Conservation (phyloP, 2,797 vertebrate species). For the Cetoscarus ocellatus region DNA sequence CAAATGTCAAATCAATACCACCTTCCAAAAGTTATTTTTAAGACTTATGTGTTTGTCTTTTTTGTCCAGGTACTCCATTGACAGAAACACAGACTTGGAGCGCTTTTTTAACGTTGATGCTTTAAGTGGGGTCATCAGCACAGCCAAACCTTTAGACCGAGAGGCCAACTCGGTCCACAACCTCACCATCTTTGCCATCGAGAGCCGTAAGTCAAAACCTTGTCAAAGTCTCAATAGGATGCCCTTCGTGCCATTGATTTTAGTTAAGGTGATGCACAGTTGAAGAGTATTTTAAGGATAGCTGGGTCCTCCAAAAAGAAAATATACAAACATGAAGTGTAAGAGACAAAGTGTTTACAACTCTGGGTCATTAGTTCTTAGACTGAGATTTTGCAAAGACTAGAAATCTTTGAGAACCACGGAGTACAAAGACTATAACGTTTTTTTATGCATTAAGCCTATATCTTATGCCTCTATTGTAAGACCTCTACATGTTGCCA, state of each 20-base stretch:
- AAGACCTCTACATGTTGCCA: too few relatives aligned
- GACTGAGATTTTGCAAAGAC: too few relatives aligned
- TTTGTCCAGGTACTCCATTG: constrained; percentile 92
- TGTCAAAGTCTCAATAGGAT: neutral
- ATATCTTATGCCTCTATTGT: too few relatives aligned
- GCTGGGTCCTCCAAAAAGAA: neutral
- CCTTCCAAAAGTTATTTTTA: constrained; percentile 37
- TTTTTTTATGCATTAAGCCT: too few relatives aligned
- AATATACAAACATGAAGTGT: too few relatives aligned
- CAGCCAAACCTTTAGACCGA: constrained; percentile 93
- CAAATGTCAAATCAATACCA: constrained; percentile 62
- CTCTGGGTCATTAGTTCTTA: too few relatives aligned
- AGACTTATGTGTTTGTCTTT: constrained; percentile 26
- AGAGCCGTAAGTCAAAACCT: constrained; percentile 90
- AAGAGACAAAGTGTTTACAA: too few relatives aligned
- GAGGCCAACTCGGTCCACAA: constrained; percentile 95
- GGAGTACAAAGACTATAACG: too few relatives aligned
- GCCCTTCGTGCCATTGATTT: neutral
- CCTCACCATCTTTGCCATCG: constrained; percentile 95
- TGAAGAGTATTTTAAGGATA: too few relatives aligned
- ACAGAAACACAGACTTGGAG: constrained; percentile 97
- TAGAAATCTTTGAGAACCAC: too few relatives aligned
- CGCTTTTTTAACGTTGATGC: constrained; percentile 97
- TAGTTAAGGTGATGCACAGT: too few relatives aligned
- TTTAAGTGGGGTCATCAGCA: constrained; percentile 93